phyloP scores from a whole-genome alignment of 1,140 invertebrate genomes.

The Bombus turneri region DNA sequence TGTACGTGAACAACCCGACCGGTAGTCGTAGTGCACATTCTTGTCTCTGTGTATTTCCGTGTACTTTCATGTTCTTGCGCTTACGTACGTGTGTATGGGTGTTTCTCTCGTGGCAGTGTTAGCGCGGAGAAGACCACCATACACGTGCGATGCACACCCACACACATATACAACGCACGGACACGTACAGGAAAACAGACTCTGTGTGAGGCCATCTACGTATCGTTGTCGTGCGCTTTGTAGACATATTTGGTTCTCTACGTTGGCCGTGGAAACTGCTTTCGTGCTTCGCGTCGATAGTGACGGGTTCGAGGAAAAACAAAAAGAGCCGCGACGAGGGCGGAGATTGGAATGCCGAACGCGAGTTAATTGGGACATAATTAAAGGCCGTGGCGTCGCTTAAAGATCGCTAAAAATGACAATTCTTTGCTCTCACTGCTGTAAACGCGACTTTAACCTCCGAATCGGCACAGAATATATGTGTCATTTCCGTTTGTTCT shows the following conservation, averaged over 20 bases:
- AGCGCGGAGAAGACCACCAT: neutral
- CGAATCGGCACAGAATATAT: slow-evolving; percentile 9
- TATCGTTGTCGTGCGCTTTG: slow-evolving; percentile 31
- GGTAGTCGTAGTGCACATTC: slow-evolving; percentile 37
- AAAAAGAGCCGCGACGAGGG: neutral
- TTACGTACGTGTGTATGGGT: neutral
- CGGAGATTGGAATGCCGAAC: neutral
- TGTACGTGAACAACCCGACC: slow-evolving; percentile 29
- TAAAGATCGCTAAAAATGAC: slow-evolving; percentile 24
- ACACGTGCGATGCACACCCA: neutral
- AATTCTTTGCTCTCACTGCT: slow-evolving; percentile 14
- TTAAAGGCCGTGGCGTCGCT: slow-evolving; percentile 34
- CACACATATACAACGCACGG: rapidly evolving
- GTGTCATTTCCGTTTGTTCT: no score
- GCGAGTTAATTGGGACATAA: slow-evolving; percentile 44
- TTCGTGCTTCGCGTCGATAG: slow-evolving; percentile 34
- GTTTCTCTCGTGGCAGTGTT: neutral
- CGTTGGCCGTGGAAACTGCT: slow-evolving; percentile 31
- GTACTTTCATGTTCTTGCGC: neutral
- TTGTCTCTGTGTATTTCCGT: neutral
- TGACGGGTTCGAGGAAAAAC: slow-evolving; percentile 28
- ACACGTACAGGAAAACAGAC: no score
- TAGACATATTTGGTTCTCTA: slow-evolving; percentile 40
- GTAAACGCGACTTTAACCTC: slow-evolving; percentile 5
- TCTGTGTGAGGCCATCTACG: neutral